Conservation (phyloP, 2,113 vertebrate species). For the Pituophis catenifer region DNA sequence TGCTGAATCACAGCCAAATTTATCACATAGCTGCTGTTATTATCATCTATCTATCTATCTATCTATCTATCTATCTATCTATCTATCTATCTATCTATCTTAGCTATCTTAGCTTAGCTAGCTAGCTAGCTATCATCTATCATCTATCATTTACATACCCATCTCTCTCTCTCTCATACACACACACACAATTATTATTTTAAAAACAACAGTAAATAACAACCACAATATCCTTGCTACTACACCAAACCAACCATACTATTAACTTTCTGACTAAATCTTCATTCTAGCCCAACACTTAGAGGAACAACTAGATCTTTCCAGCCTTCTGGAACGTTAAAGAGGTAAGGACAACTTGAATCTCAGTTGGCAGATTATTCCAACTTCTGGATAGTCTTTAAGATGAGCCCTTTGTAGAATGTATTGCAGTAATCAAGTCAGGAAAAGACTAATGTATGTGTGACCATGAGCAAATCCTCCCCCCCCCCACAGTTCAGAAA, state of each 20-base stretch:
- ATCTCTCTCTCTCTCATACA: neutral
- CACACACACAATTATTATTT: neutral
- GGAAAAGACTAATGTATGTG: too few species aligned
- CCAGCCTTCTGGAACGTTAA: neutral
- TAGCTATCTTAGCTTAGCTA: too few species aligned
- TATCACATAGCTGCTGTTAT: neutral
- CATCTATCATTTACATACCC: neutral
- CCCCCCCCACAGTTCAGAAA: too few species aligned
- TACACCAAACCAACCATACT: neutral
- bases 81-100: too few species aligned
- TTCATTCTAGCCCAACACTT: neutral
- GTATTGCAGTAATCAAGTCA: too few species aligned
- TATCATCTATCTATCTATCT: neutral
- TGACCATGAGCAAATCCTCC: too few species aligned
- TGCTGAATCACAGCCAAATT: neutral
- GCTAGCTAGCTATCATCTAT: too few species aligned
- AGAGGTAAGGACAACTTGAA: neutral
- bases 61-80: neutral
- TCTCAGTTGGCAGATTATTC: neutral
- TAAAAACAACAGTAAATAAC: neutral
- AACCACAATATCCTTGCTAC: neutral
- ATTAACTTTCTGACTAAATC: neutral
- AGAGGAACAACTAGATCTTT: neutral
- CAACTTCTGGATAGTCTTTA: neutral
- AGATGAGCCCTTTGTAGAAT: too few species aligned